phyloP scores from a whole-genome alignment of 2,113 vertebrate species.

The Callocephalon fimbriatum region DNA sequence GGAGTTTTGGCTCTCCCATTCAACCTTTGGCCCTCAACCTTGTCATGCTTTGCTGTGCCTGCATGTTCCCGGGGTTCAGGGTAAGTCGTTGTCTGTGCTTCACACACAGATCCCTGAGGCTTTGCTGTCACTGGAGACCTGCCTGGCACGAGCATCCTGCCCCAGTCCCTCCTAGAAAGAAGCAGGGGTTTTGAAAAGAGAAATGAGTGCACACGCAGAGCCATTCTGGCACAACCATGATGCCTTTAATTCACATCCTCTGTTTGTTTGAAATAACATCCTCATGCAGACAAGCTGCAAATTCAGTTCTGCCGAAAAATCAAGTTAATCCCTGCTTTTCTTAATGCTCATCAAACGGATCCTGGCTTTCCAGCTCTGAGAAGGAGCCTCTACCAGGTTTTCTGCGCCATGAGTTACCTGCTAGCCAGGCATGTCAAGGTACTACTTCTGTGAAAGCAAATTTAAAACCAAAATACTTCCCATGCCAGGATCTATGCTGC shows the following conservation, averaged over 20 bases:
- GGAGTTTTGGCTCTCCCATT: neutral
- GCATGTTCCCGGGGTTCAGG: neutral
- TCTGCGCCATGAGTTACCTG: neutral
- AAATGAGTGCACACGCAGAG: neutral
- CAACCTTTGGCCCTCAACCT: neutral
- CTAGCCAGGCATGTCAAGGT: neutral
- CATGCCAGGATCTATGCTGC: neutral
- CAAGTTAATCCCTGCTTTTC: neutral
- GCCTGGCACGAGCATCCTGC: rapidly evolving
- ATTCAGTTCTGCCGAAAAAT: constrained; percentile 15
- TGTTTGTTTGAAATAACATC: neutral
- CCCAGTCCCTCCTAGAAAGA: neutral
- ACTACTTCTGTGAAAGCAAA: neutral
- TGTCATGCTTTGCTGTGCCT: neutral
- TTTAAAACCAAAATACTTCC: neutral
- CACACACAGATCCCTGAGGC: rapidly evolving
- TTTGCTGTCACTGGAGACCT: neutral
- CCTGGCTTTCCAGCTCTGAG: neutral
- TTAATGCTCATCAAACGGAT: neutral
- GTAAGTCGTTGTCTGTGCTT: neutral
- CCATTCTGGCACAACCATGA: neutral
- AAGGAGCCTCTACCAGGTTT: neutral
- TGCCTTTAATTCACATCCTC: neutral
- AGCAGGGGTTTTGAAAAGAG: neutral
- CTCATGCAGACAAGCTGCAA: neutral